These are phyloP conservation scores for Mugil cephalus DNA, from an alignment of 2,113 vertebrate species.

Conservation along the genomic window DNA sequence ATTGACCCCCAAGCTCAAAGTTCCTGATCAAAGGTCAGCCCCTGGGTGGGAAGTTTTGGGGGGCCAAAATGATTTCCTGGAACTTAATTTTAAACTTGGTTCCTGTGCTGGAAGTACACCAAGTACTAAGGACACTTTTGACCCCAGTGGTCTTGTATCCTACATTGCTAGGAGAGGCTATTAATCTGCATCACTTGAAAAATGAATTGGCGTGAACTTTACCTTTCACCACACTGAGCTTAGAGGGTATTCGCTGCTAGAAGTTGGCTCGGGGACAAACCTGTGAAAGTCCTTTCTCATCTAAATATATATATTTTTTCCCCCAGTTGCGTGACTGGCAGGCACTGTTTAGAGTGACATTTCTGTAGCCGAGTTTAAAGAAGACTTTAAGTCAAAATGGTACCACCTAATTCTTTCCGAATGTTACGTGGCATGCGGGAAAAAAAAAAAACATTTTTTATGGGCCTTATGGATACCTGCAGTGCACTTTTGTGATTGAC, in stretches of 20 bases:
- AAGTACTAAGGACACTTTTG: too few relatives aligned
- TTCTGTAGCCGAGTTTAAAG: constrained; percentile 6
- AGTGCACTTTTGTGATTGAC: constrained; percentile 24
- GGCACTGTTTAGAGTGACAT: background rate
- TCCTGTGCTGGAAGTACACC: too few relatives aligned
- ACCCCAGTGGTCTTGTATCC: background rate
- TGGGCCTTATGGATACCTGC: constrained; percentile 1
- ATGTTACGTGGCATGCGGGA: constrained; percentile 5
- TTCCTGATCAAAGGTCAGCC: too few relatives aligned
- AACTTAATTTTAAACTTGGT: too few relatives aligned
- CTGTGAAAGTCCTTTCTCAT: background rate
- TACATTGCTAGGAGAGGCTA: background rate
- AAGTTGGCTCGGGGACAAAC: background rate
- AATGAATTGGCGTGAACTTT: too few relatives aligned
- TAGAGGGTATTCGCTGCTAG: background rate
- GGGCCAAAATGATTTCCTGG: too few relatives aligned
- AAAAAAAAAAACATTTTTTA: background rate
- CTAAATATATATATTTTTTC: background rate
- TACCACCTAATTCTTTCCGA: constrained; percentile 17
- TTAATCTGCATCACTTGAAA: too few relatives aligned
- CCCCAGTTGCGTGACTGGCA: background rate
- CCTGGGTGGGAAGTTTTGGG: too few relatives aligned
- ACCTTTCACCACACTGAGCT: too few relatives aligned
- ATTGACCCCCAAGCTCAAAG: too few relatives aligned
- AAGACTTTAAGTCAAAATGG: constrained; percentile 1